A percentile compares a stretch with the other conserved stretches of the same genome.
phyloP scores from a whole-genome alignment of 2,113 vertebrate species.

The Corynorhinus townsendii region DNA sequence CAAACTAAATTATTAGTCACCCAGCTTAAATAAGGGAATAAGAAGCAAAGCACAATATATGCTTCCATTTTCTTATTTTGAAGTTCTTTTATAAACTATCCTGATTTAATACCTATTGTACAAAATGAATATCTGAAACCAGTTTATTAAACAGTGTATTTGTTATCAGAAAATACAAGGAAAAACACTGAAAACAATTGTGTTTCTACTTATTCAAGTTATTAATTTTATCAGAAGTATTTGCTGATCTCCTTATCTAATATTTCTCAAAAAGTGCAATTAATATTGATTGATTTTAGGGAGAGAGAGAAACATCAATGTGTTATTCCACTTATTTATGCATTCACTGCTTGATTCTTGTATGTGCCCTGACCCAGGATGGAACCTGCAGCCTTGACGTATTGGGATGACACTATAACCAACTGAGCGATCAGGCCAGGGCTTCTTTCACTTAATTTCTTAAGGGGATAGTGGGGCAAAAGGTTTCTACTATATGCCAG shows the following conservation, averaged over 20 bases:
- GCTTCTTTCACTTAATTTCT: background rate
- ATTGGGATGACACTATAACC: background rate
- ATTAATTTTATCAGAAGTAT: background rate
- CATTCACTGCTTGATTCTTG: background rate
- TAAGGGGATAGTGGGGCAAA: background rate
- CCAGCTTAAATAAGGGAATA: background rate
- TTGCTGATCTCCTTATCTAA: background rate
- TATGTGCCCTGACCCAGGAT: background rate
- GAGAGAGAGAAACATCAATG: background rate
- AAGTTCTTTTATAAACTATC: background rate
- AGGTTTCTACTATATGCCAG: background rate
- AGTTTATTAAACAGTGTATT: background rate
- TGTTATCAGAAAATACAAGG: background rate
- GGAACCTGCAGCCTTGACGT: fast-evolving
- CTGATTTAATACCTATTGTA: background rate
- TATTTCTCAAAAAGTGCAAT: background rate
- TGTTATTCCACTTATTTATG: background rate
- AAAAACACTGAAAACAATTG: background rate
- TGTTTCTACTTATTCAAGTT: background rate
- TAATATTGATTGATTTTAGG: background rate
- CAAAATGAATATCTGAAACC: conserved; percentile 4
- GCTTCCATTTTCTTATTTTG: background rate
- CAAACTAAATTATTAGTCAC: background rate
- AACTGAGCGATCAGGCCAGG: background rate
- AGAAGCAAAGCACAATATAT: background rate